Conservation (phyloP, 2,113 vertebrate genomes). For the Poicephalus meyeri region DNA sequence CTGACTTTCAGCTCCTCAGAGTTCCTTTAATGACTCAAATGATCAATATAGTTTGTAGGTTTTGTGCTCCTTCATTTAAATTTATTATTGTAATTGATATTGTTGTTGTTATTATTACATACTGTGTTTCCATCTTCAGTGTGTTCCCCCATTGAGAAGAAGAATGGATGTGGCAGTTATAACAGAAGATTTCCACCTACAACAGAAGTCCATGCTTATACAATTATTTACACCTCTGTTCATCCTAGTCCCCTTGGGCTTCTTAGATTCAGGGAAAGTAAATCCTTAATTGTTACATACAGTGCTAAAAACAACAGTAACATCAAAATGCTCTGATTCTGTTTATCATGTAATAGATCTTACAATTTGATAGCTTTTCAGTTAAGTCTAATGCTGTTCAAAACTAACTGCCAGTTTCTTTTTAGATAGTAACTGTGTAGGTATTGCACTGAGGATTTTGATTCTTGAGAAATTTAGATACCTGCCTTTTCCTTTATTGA, state of each 20-base stretch:
- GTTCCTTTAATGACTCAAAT: neutral
- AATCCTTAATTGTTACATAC: neutral
- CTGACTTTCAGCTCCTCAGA: neutral
- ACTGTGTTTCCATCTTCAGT: neutral
- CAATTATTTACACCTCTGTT: neutral
- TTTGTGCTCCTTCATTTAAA: neutral
- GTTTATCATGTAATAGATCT: neutral
- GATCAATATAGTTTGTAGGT: neutral
- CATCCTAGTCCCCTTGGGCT: neutral
- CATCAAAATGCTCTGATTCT: neutral
- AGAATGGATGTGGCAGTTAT: neutral
- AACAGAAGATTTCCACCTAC: neutral
- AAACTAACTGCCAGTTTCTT: neutral
- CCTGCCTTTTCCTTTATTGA: neutral
- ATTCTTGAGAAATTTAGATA: neutral
- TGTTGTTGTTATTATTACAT: neutral
- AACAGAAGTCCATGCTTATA: neutral
- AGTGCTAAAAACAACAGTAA: neutral
- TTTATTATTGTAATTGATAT: neutral
- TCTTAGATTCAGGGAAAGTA: neutral
- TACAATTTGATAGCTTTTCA: neutral
- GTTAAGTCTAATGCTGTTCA: neutral
- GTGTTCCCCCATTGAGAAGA: neutral
- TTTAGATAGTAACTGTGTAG: neutral
- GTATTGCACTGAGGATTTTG: accelerated